phyloP scores from a whole-genome alignment of 2,888 invertebrate species.

The Drymonia ruficornis region DNA sequence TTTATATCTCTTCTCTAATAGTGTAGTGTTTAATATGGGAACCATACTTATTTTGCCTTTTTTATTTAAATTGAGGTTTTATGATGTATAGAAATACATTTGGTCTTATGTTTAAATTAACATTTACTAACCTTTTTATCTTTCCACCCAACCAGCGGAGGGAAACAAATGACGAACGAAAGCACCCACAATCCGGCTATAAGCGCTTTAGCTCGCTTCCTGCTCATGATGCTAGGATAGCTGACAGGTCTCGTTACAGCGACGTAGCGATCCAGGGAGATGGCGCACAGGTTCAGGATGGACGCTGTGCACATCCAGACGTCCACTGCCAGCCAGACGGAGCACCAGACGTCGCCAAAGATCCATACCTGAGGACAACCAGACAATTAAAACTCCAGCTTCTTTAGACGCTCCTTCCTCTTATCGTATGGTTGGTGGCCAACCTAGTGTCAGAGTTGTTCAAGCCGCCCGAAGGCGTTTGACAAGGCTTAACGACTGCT shows the following conservation, averaged over 20 bases:
- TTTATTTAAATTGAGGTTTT: no score
- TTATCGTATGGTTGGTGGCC: no score
- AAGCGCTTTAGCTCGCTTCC: conserved; percentile 92
- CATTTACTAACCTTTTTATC: conserved; percentile 84
- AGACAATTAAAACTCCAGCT: not conserved
- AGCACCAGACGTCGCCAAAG: conserved; percentile 98
- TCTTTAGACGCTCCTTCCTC: no score
- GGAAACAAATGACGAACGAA: conserved; percentile 98
- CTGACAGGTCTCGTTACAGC: conserved; percentile 98
- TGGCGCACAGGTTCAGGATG: conserved; percentile 97
- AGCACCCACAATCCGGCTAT: conserved; percentile 97
- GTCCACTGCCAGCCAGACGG: conserved; percentile 98
- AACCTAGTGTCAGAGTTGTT: no score
- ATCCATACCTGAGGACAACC: conserved; percentile 92
- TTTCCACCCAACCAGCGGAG: conserved; percentile 97
- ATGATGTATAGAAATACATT: no score
- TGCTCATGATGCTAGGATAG: conserved; percentile 96
- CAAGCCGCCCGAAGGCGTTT: no score
- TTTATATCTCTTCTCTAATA: no score
- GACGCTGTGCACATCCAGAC: conserved; percentile 99
- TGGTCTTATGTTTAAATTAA: no score
- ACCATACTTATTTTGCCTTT: no score
- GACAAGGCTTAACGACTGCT: no score
- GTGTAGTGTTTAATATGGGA: no score
- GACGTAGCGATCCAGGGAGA: conserved; percentile 97